These are phyloP conservation scores for Heliconius melpomene DNA, from an alignment of 1,140 invertebrate genomes.

Conservation along the genomic window DNA sequence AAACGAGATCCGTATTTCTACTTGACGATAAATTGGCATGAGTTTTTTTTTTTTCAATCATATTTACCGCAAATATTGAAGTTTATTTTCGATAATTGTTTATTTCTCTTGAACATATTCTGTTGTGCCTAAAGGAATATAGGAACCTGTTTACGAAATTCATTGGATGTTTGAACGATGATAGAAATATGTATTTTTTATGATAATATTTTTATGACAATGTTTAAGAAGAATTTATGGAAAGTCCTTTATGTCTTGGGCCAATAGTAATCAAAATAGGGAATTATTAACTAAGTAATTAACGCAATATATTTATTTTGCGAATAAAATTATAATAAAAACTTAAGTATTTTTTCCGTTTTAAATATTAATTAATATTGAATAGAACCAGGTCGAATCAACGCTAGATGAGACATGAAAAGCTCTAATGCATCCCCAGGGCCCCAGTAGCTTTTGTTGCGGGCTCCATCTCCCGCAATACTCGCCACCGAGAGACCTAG, in stretches of 20 bases:
- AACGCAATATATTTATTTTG: too few species aligned
- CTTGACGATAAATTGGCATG: constrained; percentile 23
- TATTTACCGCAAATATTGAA: constrained; percentile 20
- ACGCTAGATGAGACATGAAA: constrained; percentile 42
- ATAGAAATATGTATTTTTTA: too few species aligned
- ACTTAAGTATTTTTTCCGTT: background rate
- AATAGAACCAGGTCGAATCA: constrained; percentile 18
- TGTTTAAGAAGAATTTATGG: too few species aligned
- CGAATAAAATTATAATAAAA: background rate
- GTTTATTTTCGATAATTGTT: constrained; percentile 21
- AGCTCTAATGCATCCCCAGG: constrained; percentile 37
- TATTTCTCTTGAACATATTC: constrained; percentile 2
- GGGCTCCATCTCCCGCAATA: constrained; percentile 42
- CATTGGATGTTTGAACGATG: too few species aligned
- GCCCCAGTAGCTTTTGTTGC: constrained; percentile 48
- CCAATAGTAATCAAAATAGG: too few species aligned
- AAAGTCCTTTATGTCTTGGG: too few species aligned
- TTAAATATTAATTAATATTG: background rate
- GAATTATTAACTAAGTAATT: too few species aligned
- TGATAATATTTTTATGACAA: too few species aligned
- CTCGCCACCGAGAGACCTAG: background rate
- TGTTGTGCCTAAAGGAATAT: background rate
- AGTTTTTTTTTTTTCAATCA: constrained; percentile 15
- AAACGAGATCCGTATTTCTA: constrained; percentile 4
- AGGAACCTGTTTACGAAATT: background rate